A percentile compares a stretch with the other conserved stretches of the same genome.
Conservation (phyloP, 2,888 invertebrate genomes). For the Rhamphomyia laevipes region DNA sequence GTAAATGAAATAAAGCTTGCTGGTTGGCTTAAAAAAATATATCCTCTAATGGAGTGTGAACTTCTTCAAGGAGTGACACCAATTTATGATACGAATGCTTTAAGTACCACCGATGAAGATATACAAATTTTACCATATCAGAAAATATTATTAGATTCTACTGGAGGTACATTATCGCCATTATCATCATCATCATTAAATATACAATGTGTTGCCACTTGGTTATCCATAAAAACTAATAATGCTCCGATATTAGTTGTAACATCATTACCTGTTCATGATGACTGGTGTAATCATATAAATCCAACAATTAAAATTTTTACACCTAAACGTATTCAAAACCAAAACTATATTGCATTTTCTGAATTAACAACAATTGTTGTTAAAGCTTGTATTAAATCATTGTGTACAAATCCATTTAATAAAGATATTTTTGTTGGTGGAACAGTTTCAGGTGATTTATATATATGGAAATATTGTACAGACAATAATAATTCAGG, state of each 20-base stretch:
- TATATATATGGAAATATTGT: conserved; percentile 30
- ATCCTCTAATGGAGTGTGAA: conserved; percentile 38
- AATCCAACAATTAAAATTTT: conserved; percentile 28
- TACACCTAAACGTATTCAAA: conserved; percentile 26
- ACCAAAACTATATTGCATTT: conserved; percentile 24
- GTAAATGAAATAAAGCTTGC: conserved; percentile 38
- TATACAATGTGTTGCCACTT: conserved; percentile 27
- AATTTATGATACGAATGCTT: conserved; percentile 11
- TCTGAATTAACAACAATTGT: conserved; percentile 25
- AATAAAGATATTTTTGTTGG: conserved; percentile 33
- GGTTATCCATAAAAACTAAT: conserved; percentile 32
- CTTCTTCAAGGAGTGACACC: conserved; percentile 35
- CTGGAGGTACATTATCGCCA: not conserved
- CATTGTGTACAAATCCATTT: conserved; percentile 28
- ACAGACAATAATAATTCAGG: conserved; percentile 9
- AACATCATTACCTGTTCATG: conserved; percentile 27
- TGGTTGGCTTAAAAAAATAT: conserved; percentile 39
- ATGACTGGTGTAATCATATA: conserved; percentile 35
- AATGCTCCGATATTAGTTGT: conserved; percentile 31
- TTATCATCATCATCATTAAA: conserved; percentile 14
- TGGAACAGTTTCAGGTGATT: conserved; percentile 31
- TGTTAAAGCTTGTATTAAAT: conserved; percentile 28
- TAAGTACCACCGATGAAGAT: conserved; percentile 12
- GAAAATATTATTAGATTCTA: conserved; percentile 19
- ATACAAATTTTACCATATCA: conserved; percentile 28